Conservation (phyloP, 2,888 invertebrate genomes). For the Diplazon laetatorius region DNA sequence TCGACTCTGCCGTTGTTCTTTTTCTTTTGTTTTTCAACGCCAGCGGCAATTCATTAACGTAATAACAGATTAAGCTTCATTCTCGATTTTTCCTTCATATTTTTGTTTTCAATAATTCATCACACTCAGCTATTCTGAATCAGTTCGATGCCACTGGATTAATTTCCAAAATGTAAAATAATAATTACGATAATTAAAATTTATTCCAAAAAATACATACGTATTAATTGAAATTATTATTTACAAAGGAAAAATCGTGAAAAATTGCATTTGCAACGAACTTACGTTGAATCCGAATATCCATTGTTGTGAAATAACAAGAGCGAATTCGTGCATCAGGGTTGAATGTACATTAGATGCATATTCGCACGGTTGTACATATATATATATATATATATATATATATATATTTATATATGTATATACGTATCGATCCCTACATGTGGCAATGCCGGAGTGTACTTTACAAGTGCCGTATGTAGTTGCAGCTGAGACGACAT, state of each 20-base stretch:
- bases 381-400: not conserved
- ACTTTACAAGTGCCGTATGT: constrained; percentile 23
- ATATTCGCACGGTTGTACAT: constrained; percentile 16
- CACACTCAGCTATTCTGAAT: too few relatives aligned
- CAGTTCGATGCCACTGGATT: not conserved
- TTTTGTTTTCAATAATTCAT: not conserved
- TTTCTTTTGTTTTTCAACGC: constrained; percentile 18
- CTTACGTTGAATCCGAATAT: too few relatives aligned
- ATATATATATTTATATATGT: not conserved
- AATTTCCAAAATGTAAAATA: not conserved
- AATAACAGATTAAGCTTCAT: not conserved
- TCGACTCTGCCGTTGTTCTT: too few relatives aligned
- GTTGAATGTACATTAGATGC: not conserved
- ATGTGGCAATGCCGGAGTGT: not conserved
- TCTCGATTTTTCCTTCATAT: not conserved
- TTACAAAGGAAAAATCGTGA: too few relatives aligned
- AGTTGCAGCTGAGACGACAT: constrained; percentile 11
- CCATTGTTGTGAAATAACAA: constrained; percentile 37
- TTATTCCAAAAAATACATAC: not conserved
- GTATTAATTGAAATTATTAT: too few relatives aligned
- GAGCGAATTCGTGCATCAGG: constrained; percentile 26
- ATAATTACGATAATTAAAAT: not conserved
- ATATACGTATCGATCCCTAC: not conserved
- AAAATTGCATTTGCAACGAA: too few relatives aligned
- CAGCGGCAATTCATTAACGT: constrained; percentile 29